phyloP scores from a whole-genome alignment of 1,140 invertebrate genomes.

The Leptinotarsa defecta region DNA sequence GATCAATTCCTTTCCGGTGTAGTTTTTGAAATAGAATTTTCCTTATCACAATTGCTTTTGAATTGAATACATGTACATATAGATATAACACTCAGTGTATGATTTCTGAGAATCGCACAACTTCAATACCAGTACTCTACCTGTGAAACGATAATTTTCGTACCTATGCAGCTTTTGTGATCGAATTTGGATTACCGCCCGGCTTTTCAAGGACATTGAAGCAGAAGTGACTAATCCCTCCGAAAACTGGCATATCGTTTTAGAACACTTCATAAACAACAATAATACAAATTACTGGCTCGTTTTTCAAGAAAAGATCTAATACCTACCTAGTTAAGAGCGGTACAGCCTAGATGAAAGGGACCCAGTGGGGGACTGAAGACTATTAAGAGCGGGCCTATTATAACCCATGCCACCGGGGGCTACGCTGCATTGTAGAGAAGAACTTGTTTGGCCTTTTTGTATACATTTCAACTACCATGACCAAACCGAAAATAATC shows the following conservation, averaged over 20 bases:
- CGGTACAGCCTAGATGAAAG: constrained; percentile 10
- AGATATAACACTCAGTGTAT: no score
- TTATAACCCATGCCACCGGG: not conserved
- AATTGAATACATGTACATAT: no score
- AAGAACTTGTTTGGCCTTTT: constrained; percentile 12
- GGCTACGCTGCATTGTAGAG: not conserved
- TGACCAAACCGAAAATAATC: constrained; percentile 6
- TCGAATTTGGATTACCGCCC: constrained; percentile 10
- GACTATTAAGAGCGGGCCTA: constrained; percentile 8
- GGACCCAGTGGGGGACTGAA: constrained; percentile 15
- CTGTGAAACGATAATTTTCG: not conserved
- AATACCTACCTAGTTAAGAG: constrained; percentile 13
- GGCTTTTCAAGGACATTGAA: not conserved
- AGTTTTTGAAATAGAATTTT: no score
- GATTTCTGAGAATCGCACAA: no score
- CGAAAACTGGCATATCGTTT: constrained; percentile 14
- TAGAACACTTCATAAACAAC: constrained; percentile 16
- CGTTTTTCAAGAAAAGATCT: constrained; percentile 10
- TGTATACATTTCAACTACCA: constrained; percentile 8
- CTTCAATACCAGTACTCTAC: not conserved
- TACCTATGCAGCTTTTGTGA: not conserved
- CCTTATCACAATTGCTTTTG: no score
- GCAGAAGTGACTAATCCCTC: constrained; percentile 13
- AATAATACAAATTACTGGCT: constrained; percentile 18
- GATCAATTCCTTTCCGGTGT: no score